Base-by-base conservation (phyloP, 2,797 vertebrate species). In the Tokudaia muenninki region DNA sequence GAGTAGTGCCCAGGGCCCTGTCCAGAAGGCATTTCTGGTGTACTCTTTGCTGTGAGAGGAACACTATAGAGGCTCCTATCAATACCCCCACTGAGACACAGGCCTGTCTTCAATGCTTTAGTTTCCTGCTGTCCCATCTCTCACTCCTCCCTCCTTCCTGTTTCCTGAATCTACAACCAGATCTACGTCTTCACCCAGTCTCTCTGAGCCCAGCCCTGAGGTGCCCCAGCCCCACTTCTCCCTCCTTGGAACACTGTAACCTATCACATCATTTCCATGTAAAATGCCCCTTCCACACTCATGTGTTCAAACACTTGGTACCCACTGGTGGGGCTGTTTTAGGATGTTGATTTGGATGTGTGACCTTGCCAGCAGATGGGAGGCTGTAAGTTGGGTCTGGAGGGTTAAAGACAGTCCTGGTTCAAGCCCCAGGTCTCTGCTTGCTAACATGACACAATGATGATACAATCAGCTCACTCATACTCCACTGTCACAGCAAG, bases 21-120 rank as follows among this genome's bases (percentile, higher is more conserved):
- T 67, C 75, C 78, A 5, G 67, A 61, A 61, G 52, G 63, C 21
- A 26, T 4, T 61, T 91, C 82, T 91, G 24, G 67, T 52, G 29
- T 3, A 13, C 4, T 63, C 59, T 26, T 1, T n/a, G 5, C 57
- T 44, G 14, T 21, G n/a, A 34, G 41, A 16, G 24, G 13, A 24
- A 47, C 41, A 26, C 24, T 0, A 1, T 59, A 65, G 0, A 44
- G n/a, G 50, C 22, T 22, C 31, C 0, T 8, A 13, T 8, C 4
- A 17, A 29, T 7, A 41, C 14, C 26, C 11, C 22, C 22, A 47
- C 47, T 78, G 24, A 44, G 75, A 29, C 1, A 47, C 3, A 9
- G 6, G 14, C 4, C 59, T 47, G 0, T 7, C 0, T 29, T 4
- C 21, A 34, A 19, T 6, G 57, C 4, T 3, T 4, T 3, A 6